phyloP scores from a whole-genome alignment of 2,113 vertebrate species.

The Ceratotherium simum region DNA sequence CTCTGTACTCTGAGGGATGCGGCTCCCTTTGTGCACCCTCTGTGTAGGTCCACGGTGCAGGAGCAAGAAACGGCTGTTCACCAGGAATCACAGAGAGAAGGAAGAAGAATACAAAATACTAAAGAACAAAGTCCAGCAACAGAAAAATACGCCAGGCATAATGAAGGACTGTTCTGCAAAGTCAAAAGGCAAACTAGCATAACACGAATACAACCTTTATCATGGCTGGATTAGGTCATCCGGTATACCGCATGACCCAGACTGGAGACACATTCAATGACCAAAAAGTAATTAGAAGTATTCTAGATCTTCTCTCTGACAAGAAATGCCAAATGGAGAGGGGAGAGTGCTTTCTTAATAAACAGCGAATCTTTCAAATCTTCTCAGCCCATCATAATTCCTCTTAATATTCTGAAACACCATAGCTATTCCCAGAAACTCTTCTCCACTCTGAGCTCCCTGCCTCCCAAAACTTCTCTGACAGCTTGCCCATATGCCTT shows the following conservation, averaged over 20 bases:
- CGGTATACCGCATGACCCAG: background rate
- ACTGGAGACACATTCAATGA: background rate
- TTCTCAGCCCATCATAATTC: background rate
- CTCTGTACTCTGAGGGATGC: background rate
- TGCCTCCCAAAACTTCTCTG: background rate
- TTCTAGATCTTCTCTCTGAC: background rate
- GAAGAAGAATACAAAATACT: background rate
- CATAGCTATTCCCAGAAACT: background rate
- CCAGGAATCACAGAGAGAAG: background rate
- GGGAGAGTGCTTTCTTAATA: background rate
- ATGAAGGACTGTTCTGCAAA: background rate
- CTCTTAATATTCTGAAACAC: background rate
- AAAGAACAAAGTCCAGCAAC: background rate
- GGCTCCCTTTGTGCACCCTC: background rate
- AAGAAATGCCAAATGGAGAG: background rate
- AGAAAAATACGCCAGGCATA: background rate
- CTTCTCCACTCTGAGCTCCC: background rate
- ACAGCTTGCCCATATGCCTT: background rate
- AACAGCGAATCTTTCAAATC: background rate
- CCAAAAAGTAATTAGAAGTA: background rate
- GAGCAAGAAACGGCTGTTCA: background rate
- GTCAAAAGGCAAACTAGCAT: background rate
- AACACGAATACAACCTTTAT: background rate
- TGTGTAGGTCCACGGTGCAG: background rate
- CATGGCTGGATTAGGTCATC: background rate